A percentile compares a stretch with the other conserved stretches of the same genome.
These are phyloP conservation scores for Eulithis prunata DNA, from an alignment of 2,888 invertebrate species.

Conservation along the genomic window DNA sequence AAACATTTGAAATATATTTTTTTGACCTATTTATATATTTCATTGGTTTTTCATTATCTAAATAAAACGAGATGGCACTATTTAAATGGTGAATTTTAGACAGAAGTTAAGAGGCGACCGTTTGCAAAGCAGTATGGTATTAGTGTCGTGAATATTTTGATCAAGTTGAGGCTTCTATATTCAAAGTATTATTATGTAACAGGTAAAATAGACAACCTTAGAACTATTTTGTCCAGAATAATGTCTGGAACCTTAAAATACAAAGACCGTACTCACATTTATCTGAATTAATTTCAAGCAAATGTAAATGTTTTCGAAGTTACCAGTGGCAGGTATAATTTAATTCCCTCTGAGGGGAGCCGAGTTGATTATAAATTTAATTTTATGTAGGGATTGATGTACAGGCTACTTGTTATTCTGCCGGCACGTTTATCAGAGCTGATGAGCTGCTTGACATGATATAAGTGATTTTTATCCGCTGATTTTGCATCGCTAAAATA, in stretches of 20 bases:
- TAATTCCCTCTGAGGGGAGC: slow-evolving; percentile 74
- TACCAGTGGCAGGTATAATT: slow-evolving; percentile 76
- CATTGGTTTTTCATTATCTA: too few relatives aligned
- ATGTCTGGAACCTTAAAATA: neutral
- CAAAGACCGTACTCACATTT: slow-evolving; percentile 50
- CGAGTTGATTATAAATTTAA: slow-evolving; percentile 81
- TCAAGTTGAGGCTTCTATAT: too few relatives aligned
- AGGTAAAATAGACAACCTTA: neutral
- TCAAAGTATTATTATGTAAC: too few relatives aligned
- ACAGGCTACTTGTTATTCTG: slow-evolving; percentile 72
- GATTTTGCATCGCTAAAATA: slow-evolving; percentile 4
- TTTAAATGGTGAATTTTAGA: too few relatives aligned
- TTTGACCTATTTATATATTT: too few relatives aligned
- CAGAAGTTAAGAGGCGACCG: too few relatives aligned
- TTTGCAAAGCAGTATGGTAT: too few relatives aligned
- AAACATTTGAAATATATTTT: too few relatives aligned
- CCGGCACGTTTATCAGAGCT: slow-evolving; percentile 69
- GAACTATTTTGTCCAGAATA: neutral
- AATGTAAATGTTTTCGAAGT: slow-evolving; percentile 77
- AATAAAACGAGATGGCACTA: too few relatives aligned
- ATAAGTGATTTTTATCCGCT: slow-evolving; percentile 51
- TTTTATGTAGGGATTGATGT: slow-evolving; percentile 75
- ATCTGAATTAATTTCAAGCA: slow-evolving; percentile 56
- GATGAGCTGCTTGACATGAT: slow-evolving; percentile 64
- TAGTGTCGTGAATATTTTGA: too few relatives aligned